Evolutionary conservation across 2,797 vertebrate species (phyloP).

Genomic region (Thunnus albacares): DNA sequence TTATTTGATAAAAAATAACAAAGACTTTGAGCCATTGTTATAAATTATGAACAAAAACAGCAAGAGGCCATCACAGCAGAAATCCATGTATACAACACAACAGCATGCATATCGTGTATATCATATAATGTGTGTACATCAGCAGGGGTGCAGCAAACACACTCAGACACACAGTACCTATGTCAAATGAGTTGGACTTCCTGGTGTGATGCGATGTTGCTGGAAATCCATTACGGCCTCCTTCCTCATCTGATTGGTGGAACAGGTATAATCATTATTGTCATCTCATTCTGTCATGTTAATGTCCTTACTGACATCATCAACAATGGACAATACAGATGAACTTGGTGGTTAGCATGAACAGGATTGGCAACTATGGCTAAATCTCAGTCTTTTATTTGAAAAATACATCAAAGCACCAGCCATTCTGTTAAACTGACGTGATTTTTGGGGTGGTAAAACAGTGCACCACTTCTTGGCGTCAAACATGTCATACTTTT

Average conservation of each 20-base stretch:
- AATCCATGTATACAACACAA: not conserved
- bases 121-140: not conserved
- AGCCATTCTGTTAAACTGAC: not conserved
- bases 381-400: not conserved
- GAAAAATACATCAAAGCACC: not conserved
- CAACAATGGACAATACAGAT: not conserved
- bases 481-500: too few relatives aligned
- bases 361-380: not conserved
- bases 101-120: constrained; percentile 22
- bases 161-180: constrained; percentile 72
- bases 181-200: constrained; percentile 91
- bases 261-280: constrained; percentile 30
- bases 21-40: constrained; percentile 36
- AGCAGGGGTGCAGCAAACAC: constrained; percentile 16
- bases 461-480: not conserved
- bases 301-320: not conserved
- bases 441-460: not conserved
- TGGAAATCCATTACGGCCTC: constrained; percentile 77
- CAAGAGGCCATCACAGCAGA: not conserved
- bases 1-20: constrained; percentile 52
- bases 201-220: constrained; percentile 85
- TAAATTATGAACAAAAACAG: constrained; percentile 51
- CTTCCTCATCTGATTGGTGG: constrained; percentile 72
- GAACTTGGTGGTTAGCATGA: not conserved
- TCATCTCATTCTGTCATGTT: constrained; percentile 4